Evolutionary conservation across 2,113 vertebrate species (phyloP).

Genomic region (Chamaea fasciata): DNA sequence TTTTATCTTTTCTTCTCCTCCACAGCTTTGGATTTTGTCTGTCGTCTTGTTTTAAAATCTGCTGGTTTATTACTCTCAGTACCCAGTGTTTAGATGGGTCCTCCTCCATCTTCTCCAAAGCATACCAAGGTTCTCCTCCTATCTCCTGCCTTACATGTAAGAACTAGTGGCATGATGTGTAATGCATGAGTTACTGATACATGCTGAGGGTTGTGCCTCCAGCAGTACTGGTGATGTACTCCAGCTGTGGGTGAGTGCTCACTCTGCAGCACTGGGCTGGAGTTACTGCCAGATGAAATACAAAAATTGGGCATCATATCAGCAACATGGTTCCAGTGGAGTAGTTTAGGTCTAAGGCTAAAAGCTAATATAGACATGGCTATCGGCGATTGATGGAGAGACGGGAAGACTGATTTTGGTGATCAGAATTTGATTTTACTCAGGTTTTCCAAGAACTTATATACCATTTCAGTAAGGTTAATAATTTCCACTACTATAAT

Average conservation of each 20-base stretch:
- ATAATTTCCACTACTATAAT: too few species aligned
- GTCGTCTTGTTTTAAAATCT: neutral
- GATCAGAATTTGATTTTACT: too few species aligned
- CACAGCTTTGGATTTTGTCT: neutral
- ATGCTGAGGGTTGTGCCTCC: neutral
- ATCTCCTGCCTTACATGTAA: neutral
- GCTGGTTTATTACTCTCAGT: neutral
- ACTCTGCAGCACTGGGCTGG: neutral
- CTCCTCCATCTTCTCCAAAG: neutral
- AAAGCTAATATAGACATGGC: neutral
- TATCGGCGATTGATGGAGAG: too few species aligned
- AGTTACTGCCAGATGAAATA: neutral
- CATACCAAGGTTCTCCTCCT: neutral
- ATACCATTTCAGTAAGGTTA: too few species aligned
- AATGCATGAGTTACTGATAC: neutral
- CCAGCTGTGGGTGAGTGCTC: neutral
- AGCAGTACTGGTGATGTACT: neutral
- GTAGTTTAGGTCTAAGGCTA: neutral
- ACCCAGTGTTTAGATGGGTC: neutral
- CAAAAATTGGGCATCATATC: neutral
- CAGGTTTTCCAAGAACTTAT: too few species aligned
- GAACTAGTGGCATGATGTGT: neutral
- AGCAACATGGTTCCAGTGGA: neutral
- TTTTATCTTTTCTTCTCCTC: neutral
- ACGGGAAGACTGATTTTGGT: too few species aligned